Percentiles rank a stretch among this genome's conserved stretches.
These are phyloP conservation scores for Pseudochromis fuscus DNA, from an alignment of 2,797 vertebrate species.

Conservation along the genomic window DNA sequence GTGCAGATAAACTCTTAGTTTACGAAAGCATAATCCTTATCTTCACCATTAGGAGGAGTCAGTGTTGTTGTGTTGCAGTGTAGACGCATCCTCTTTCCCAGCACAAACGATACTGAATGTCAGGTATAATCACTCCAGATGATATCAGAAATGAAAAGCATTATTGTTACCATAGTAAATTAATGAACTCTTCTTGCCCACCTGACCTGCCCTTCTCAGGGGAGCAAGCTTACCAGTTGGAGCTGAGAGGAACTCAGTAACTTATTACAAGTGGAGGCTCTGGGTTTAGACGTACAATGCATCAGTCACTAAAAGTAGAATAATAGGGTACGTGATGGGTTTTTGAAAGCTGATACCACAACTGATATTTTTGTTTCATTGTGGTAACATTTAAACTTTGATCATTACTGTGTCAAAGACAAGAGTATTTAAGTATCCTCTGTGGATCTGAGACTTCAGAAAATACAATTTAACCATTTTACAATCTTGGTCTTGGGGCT, in stretches of 20 bases:
- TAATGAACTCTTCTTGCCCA: constrained; percentile 35
- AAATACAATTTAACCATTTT: too few species aligned
- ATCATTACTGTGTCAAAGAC: neutral
- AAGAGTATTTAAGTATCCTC: neutral
- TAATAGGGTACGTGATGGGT: neutral
- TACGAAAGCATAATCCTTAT: constrained; percentile 68
- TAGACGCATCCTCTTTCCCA: neutral
- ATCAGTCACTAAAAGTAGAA: constrained; percentile 29
- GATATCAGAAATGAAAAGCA: constrained; percentile 27
- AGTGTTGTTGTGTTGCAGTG: constrained; percentile 36
- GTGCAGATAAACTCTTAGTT: constrained; percentile 80
- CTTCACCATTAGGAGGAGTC: constrained; percentile 66
- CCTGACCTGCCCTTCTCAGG: constrained; percentile 10
- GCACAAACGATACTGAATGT: constrained; percentile 41
- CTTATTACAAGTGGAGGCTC: neutral
- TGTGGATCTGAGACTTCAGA: neutral
- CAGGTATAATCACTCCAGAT: constrained; percentile 34
- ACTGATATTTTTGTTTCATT: too few species aligned
- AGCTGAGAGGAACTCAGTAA: constrained; percentile 19
- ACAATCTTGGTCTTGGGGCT: too few species aligned
- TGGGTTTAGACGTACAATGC: neutral
- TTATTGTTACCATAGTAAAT: constrained; percentile 33
- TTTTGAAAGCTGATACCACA: constrained; percentile 5
- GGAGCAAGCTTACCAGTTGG: neutral
- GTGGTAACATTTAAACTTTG: too few species aligned